Evolutionary conservation across 2,888 invertebrate genomes (phyloP), one percentile per base, ranked within the genome.

Genomic region (Leptura quadrifasciata): DNA sequence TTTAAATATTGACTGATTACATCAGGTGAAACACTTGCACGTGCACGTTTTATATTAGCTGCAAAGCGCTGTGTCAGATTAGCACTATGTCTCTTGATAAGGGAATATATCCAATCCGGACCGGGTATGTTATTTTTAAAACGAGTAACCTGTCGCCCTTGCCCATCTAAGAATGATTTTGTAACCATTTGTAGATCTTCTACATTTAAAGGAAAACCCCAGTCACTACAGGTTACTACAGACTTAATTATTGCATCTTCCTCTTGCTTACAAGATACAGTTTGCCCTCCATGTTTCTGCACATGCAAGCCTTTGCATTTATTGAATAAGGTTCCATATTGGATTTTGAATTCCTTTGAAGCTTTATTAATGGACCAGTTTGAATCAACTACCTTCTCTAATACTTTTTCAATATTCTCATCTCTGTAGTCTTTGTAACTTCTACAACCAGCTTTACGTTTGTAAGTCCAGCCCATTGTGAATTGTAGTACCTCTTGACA

Each of bases 1-100:
- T 77, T 60, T 77, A 83, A 85, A 77, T 83, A 84, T 52, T 75
- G 47, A 52, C 79, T 76, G 35, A 79, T 71, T 18, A 69, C 55
- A 47, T 67, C 60, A n/a, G 65, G 57, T 31, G 75, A 72, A 20
- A 78, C 78, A 27, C 55, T 69, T 58, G 78, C 75, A 47, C 79
- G 68, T 64, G 73, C 61, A 39, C 72, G 31, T 63, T 77, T 77
- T 12, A 79, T 77, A 52, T 79, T 79, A 15, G 65, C 27, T 52
- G 72, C 65, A 58, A 75, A 61, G 68, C 75, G 74, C 60, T 76
- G 74, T 64, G 75, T 75, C 24, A 79, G 21, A 55, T 21, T 61
- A 67, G 55, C 47, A 39, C 76, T 72, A 72, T 76, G 73, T 61
- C 74, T 61, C 64, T 76, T 75, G 20, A 81, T 58, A 68, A 81